phyloP scores from a whole-genome alignment of 2,797 vertebrate genomes.

The Miopithecus talapoin region DNA sequence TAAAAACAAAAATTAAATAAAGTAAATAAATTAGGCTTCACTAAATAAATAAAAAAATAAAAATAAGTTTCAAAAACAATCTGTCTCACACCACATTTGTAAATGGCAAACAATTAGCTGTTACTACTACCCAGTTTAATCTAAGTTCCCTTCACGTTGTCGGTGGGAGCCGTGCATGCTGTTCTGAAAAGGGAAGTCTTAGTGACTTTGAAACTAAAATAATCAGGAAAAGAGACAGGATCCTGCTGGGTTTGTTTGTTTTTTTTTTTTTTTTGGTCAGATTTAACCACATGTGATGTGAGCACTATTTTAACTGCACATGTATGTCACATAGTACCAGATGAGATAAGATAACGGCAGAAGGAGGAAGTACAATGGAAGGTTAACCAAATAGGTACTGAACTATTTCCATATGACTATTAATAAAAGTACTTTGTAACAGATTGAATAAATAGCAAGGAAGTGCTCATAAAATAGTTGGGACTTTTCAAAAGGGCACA shows the following conservation, averaged over 20 bases:
- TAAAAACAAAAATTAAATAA: too few relatives aligned
- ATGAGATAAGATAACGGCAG: neutral
- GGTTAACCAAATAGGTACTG: neutral
- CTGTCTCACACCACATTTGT: neutral
- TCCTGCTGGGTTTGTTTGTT: neutral
- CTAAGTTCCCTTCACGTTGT: neutral
- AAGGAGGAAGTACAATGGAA: neutral
- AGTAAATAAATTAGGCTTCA: neutral
- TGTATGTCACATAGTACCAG: neutral
- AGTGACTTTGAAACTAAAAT: neutral
- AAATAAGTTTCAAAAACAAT: neutral
- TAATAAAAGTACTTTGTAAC: neutral
- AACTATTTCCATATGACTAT: neutral
- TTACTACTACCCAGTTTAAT: neutral
- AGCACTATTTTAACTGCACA: neutral
- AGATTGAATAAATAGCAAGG: neutral
- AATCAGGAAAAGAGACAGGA: neutral
- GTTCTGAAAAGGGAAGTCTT: neutral
- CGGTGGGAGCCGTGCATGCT: neutral
- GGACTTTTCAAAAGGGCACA: neutral
- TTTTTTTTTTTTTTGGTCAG: neutral
- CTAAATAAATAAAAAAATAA: neutral
- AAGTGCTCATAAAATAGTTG: neutral
- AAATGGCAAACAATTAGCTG: neutral
- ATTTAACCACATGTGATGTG: neutral